Conservation (phyloP, 2,797 vertebrate species). For the Ctenochaetus hawaiiensis region DNA sequence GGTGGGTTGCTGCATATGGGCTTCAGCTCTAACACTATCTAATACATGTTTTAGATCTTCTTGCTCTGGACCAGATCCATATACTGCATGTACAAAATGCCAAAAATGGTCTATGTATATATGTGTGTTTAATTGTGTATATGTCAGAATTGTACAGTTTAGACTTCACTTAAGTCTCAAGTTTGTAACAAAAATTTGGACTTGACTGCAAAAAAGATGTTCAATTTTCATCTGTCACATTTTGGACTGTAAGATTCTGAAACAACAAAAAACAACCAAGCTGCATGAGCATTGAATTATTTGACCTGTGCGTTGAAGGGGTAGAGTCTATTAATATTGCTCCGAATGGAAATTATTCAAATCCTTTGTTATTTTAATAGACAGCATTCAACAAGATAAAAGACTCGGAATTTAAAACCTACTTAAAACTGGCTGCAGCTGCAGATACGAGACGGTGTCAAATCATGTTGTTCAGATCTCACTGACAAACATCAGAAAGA, state of each 20-base stretch:
- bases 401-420: neutral
- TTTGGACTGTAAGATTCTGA: neutral
- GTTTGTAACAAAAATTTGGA: neutral
- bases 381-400: neutral
- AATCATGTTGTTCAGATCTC: conserved; percentile 12
- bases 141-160: neutral
- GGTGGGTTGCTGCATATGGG: neutral
- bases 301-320: neutral
- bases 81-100: neutral
- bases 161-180: neutral
- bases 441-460: neutral
- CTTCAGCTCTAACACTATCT: neutral
- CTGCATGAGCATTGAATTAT: conserved; percentile 11
- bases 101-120: neutral
- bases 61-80: neutral
- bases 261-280: neutral
- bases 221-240: neutral
- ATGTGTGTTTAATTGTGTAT: too few relatives aligned
- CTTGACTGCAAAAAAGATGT: neutral
- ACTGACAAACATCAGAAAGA: conserved; percentile 12
- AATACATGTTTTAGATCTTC: neutral
- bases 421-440: neutral
- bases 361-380: neutral
- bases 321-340: neutral
- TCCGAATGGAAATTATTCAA: neutral